Evolutionary conservation across 2,797 vertebrate genomes (phyloP).

Genomic region (Notolepis coatsorum): DNA sequence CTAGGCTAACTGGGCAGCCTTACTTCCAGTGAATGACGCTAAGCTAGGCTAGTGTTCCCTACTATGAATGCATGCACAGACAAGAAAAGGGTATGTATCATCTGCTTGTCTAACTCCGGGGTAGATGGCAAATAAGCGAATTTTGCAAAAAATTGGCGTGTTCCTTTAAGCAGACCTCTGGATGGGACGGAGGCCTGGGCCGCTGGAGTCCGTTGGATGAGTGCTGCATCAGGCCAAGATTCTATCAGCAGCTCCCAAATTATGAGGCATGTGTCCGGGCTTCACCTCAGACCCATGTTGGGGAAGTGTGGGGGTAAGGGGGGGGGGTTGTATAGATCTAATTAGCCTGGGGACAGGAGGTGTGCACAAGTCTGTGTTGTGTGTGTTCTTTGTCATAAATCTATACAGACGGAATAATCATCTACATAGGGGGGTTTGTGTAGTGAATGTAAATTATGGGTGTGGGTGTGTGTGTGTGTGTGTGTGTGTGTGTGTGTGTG

Average conservation of each 20-base stretch:
- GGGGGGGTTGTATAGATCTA: slow-evolving; percentile 4
- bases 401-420: too few species aligned
- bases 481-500: slow-evolving; percentile 9
- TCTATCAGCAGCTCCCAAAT: slow-evolving; percentile 52
- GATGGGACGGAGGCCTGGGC: slow-evolving; percentile 23
- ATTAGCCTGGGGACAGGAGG: slow-evolving; percentile 7
- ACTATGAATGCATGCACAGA: too few species aligned
- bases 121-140: too few species aligned
- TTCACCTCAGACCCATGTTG: slow-evolving; percentile 31
- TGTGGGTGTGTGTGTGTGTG: slow-evolving; percentile 8
- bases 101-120: too few species aligned
- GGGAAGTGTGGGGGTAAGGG: neutral
- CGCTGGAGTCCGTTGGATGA: slow-evolving; percentile 34
- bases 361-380: slow-evolving; percentile 11
- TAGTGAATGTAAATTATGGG: slow-evolving; percentile 1
- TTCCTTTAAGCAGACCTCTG: slow-evolving; percentile 35
- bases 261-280: slow-evolving; percentile 33
- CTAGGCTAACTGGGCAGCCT: too few species aligned
- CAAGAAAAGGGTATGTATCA: too few species aligned
- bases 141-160: too few species aligned
- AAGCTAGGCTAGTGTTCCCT: too few species aligned
- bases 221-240: slow-evolving; percentile 39
- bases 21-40: too few species aligned
- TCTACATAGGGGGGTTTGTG: too few species aligned
- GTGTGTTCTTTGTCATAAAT: too few species aligned